Evolutionary conservation across 2,888 invertebrate species (phyloP), one percentile per base, ranked within the genome.

Genomic region (Catocala nupta): DNA sequence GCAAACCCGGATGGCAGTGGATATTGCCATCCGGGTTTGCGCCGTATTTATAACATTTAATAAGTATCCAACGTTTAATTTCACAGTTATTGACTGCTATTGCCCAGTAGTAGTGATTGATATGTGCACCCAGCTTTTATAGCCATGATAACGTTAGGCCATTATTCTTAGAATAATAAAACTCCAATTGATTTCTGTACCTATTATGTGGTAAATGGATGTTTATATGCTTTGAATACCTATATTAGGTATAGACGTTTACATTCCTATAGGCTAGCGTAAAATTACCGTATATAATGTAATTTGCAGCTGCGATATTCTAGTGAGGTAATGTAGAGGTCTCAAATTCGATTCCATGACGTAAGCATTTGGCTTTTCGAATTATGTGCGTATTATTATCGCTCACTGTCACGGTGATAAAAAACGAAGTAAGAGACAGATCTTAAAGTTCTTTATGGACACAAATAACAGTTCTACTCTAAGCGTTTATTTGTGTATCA

Each of bases 1-100:
- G 33, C 53, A 42, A 68, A 68, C 71, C 59, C 62, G 47, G 45
- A 59, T 56, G 43, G 51, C 50, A 4, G 25, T 25, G 42, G 3
- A 9, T 34, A 16, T 34, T 43, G 33, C 53, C 42, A 68, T 68
- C 71, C 59, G 60, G 47, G 45, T 57, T 56, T 43, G 51, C 50
- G 56, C 60, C 50, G 67, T 65, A 74, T 78, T 77, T 80, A 76
- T 80, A 70, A 75, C 80, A 74, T 81, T 81, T 76, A 81, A 81
- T 82, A 82, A 80, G 71, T 75, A 75, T 77, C 70, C 78, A 79
- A 77, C 63, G 78, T 87, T 88, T 78, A 60, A 86, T 88, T 88
- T 88, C 86, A 87, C 86, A 88, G 79, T 76, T 78, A 83, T 83
- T 83, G 79, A 71, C 34, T 72, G 67, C 65, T 60, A 65, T 68